Evolutionary conservation across 2,113 vertebrate species (phyloP).

Genomic region (Tachycineta bicolor): DNA sequence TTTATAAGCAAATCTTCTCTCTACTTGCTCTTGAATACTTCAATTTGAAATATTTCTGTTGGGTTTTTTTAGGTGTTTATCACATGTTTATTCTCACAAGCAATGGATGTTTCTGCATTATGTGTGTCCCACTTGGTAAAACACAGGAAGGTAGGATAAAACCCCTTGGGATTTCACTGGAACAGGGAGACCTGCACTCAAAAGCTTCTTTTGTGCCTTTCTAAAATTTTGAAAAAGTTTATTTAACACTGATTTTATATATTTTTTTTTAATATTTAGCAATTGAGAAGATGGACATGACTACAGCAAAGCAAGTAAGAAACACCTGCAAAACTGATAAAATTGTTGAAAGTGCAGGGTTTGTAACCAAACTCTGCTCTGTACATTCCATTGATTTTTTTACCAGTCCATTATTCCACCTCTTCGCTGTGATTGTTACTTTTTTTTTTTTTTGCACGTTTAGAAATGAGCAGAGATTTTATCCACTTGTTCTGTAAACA

Average conservation of each 20-base stretch:
- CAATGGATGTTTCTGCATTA: slow-evolving; percentile 86
- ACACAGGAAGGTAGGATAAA: slow-evolving; percentile 82
- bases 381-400: not conserved
- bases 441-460: not conserved
- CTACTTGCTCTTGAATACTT: not conserved
- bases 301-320: slow-evolving; percentile 81
- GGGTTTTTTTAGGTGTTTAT: slow-evolving; percentile 77
- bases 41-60: not conserved
- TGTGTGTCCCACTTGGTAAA: slow-evolving; percentile 84
- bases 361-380: not conserved
- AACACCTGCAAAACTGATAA: not conserved
- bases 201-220: not conserved
- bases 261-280: slow-evolving; percentile 69
- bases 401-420: not conserved
- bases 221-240: not conserved
- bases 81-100: slow-evolving; percentile 85
- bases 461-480: not conserved
- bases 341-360: not conserved
- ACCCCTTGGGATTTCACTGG: not conserved
- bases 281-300: slow-evolving; percentile 81
- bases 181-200: not conserved
- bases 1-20: not conserved
- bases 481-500: not conserved
- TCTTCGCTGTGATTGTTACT: not conserved
- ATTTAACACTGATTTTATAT: not conserved